These are phyloP conservation scores for Callyntrura guangdongensis DNA, from an alignment of 2,888 invertebrate species.

Conservation along the genomic window DNA sequence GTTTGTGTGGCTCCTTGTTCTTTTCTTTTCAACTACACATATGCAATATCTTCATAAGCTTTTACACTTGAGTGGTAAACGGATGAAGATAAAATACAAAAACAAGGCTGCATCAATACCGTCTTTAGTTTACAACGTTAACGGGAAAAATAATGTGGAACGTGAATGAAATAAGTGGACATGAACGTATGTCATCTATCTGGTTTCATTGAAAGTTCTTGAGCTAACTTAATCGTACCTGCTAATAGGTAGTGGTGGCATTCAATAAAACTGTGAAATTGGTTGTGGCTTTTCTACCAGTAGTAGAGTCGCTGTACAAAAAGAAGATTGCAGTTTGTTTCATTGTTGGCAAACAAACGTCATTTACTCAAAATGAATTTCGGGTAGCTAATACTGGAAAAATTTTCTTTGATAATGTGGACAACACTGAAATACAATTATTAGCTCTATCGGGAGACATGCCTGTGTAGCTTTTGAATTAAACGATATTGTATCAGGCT, in stretches of 20 bases:
- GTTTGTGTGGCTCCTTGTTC: background rate
- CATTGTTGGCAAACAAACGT: background rate
- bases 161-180: constrained; percentile 20
- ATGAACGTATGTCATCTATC: no score
- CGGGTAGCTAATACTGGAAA: no score
- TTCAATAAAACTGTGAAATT: background rate
- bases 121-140: background rate
- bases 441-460: no score
- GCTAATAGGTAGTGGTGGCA: background rate
- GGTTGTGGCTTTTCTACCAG: background rate
- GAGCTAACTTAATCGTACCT: no score
- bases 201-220: background rate
- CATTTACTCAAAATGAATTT: background rate
- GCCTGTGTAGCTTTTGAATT: no score
- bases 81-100: constrained; percentile 62
- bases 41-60: background rate
- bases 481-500: no score
- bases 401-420: no score
- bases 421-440: no score
- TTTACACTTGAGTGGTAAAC: constrained; percentile 57
- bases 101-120: constrained; percentile 53
- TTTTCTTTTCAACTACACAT: background rate
- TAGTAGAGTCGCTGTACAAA: background rate
- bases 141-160: constrained; percentile 25
- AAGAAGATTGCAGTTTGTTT: background rate